A percentile compares a stretch with the other conserved stretches of the same genome.
These are phyloP conservation scores for Tanytarsus gracilentus DNA, from an alignment of 2,888 invertebrate species.

Conservation along the genomic window DNA sequence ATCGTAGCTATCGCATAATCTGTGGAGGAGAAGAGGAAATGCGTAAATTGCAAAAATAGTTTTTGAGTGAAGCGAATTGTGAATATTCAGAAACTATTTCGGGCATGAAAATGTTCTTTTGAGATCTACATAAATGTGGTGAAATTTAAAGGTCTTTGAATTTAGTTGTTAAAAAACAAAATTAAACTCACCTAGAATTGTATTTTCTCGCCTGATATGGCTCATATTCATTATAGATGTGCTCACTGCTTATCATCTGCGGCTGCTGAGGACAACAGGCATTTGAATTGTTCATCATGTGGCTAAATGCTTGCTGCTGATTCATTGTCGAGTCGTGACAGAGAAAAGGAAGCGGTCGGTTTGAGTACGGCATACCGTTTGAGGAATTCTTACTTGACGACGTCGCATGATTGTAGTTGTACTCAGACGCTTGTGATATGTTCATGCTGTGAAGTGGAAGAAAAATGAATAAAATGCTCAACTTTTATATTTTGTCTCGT, in stretches of 20 bases:
- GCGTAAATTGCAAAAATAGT: background rate
- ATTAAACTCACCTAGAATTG: conserved; percentile 14
- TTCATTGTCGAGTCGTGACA: conserved; percentile 23
- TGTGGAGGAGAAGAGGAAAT: conserved; percentile 21
- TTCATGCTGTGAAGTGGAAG: conserved; percentile 19
- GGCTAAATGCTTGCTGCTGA: conserved; percentile 21
- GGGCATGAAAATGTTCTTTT: too few relatives aligned
- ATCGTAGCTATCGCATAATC: conserved; percentile 43
- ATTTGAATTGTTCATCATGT: conserved; percentile 16
- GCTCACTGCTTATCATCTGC: conserved; percentile 3
- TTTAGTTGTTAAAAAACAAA: background rate
- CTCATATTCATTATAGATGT: conserved; percentile 24
- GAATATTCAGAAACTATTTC: too few relatives aligned
- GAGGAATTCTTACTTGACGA: conserved; percentile 26
- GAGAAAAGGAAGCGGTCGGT: conserved; percentile 13
- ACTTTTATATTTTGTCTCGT: background rate
- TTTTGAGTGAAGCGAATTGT: too few relatives aligned
- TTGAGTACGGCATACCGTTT: conserved; percentile 18
- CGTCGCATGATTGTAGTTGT: conserved; percentile 20
- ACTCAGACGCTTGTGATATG: conserved; percentile 20
- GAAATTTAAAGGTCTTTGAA: too few relatives aligned
- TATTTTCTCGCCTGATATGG: conserved; percentile 25
- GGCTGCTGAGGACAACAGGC: conserved; percentile 16
- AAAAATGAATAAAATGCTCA: background rate
- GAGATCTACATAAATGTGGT: too few relatives aligned